Conservation (phyloP, 2,888 invertebrate genomes). For the Aphodius granarius region DNA sequence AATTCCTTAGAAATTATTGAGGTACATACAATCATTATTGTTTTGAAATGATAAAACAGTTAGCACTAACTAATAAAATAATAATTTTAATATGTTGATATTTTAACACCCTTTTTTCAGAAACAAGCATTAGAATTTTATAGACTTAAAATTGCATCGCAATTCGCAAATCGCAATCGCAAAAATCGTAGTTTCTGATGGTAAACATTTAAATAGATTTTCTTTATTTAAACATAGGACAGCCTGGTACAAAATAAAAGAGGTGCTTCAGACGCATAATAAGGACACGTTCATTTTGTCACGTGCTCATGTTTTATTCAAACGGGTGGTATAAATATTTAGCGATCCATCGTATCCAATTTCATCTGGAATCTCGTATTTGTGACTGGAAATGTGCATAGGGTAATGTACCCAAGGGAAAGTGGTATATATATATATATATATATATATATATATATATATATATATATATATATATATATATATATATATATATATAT, state of each 20-base stretch:
- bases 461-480: too few species aligned
- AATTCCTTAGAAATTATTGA: not conserved
- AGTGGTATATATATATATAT: too few species aligned
- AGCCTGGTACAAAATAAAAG: not conserved
- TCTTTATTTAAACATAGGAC: slow-evolving; percentile 4
- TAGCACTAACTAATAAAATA: too few species aligned
- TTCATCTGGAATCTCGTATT: slow-evolving; percentile 1
- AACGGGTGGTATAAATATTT: slow-evolving; percentile 15
- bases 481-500: too few species aligned
- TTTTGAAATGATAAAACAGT: too few species aligned
- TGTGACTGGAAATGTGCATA: not conserved
- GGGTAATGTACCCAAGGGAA: not conserved
- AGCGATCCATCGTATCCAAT: slow-evolving; percentile 9
- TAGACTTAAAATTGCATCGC: not conserved
- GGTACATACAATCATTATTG: too few species aligned
- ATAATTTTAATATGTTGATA: too few species aligned
- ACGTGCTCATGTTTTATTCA: slow-evolving; percentile 21
- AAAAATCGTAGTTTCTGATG: not conserved
- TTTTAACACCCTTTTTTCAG: not conserved
- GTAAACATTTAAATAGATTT: slow-evolving; percentile 2
- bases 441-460: too few species aligned
- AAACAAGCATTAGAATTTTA: not conserved
- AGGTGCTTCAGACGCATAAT: slow-evolving; percentile 13
- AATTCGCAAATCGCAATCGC: not conserved
- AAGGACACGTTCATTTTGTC: slow-evolving; percentile 19